Percentiles rank a stretch among this genome's conserved stretches.
Conservation (phyloP, 2,888 invertebrate species). For the Andrena haemorrhoa region DNA sequence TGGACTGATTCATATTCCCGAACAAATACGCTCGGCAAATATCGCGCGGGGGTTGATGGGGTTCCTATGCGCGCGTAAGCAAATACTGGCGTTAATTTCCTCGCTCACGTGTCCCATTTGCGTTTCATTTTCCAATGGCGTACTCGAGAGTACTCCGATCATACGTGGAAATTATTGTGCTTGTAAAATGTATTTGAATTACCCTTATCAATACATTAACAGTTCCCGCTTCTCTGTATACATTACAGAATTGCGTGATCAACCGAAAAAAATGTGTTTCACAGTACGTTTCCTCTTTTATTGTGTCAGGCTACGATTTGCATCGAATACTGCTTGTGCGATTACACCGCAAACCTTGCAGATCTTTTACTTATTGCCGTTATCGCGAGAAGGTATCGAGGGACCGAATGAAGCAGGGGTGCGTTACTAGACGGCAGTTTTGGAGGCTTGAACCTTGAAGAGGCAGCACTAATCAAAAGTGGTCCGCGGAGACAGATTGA, state of each 20-base stretch:
- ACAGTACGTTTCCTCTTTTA: too few species aligned
- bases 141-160: not conserved
- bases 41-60: conserved; percentile 52
- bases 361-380: not conserved
- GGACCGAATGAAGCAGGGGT: conserved; percentile 22
- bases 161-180: not conserved
- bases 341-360: not conserved
- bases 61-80: conserved; percentile 39
- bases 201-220: not conserved
- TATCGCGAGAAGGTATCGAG: not conserved
- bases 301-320: not conserved
- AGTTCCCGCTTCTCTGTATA: not conserved
- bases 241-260: not conserved
- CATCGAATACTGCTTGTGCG: too few species aligned
- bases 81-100: conserved; percentile 71
- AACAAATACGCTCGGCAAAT: conserved; percentile 80
- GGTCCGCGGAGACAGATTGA: conserved; percentile 79
- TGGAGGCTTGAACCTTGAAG: conserved; percentile 62
- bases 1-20: conserved; percentile 77
- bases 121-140: conserved; percentile 17
- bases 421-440: conserved; percentile 43
- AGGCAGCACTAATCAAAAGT: conserved; percentile 76
- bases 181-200: not conserved
- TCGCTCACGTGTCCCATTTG: conserved; percentile 41
- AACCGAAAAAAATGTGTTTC: too few species aligned